phyloP scores from a whole-genome alignment of 2,888 invertebrate genomes.

The Lumbricus terrestris region DNA sequence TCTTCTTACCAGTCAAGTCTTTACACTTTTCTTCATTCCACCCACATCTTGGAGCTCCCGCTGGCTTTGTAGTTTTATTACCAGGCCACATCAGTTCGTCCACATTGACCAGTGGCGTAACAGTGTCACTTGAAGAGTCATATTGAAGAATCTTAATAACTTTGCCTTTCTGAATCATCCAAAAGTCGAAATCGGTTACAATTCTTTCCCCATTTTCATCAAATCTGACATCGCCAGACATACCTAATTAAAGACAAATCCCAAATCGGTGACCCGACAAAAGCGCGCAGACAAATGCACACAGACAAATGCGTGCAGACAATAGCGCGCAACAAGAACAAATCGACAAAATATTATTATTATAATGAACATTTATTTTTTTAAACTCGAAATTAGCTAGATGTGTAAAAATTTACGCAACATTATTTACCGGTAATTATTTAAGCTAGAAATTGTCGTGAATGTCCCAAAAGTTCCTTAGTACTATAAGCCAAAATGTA shows the following conservation, averaged over 20 bases:
- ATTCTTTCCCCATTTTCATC: background rate
- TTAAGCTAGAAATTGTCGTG: too few species aligned
- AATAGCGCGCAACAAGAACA: background rate
- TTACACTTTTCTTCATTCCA: background rate
- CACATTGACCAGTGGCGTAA: background rate
- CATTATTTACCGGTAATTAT: too few species aligned
- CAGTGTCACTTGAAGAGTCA: background rate
- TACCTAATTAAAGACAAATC: background rate
- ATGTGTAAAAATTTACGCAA: too few species aligned
- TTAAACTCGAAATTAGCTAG: too few species aligned
- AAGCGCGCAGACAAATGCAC: too few species aligned
- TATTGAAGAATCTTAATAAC: background rate
- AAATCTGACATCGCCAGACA: background rate
- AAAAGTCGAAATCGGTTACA: background rate
- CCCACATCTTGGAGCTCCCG: background rate
- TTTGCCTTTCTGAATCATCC: background rate
- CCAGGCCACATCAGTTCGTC: background rate
- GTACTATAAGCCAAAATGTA: too few species aligned
- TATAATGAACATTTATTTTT: too few species aligned
- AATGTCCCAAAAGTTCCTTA: too few species aligned
- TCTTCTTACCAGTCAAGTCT: background rate
- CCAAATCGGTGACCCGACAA: too few species aligned
- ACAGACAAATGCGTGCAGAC: too few species aligned
- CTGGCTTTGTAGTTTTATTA: background rate
- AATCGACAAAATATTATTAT: too few species aligned